Base-by-base conservation (phyloP, 2,113 vertebrate genomes). In the Stigmatopora argus region DNA sequence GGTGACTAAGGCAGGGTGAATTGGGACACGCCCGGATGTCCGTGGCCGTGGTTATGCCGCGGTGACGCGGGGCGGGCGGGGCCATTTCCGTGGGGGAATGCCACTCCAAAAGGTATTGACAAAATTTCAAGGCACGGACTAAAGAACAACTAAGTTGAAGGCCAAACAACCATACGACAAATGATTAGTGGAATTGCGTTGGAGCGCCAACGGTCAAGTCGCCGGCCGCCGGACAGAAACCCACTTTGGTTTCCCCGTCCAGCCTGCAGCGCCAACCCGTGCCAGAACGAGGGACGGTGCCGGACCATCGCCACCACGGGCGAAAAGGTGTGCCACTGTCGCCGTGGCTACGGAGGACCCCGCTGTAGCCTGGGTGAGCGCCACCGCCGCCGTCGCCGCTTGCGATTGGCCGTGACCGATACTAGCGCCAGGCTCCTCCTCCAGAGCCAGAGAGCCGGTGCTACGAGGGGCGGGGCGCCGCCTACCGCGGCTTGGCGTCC, bases 301-400 rank as follows among this genome's bases (percentile, higher is more conserved):
- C 92, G 92, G 61, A 73, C 90, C 69, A 81, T 93, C 58, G 47
- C 68, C n/a, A 60, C 67, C 79, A 94, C 82, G 0, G 83, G 90
- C 23, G 81, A 86, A 73, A 87, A 74, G 0, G 85, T 93, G 31
- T 99, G 96, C 4, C 80, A 84, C 72, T 99, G 96, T 74, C 90
- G 84, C 19, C 23, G 15, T 0, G 83, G 81, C 66, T 91, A 76
- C n/a, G 75, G 77, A 0, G 96, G 96, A 2, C 86, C 85, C 7
- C 71, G 90, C 18, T 99, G 97, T 56, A 90, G 91, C 84, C 78
- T 96, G 0, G 90, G 97, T 98, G 86, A 95, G 95, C 87, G 2
- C 7, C 10, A 31, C 26, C 26, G 26, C 26, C 26, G 26, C 26
- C 26, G 26, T 3, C 26, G 3, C 26, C 26, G 26, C 26, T 3